Percentiles rank a stretch among this genome's conserved stretches.
These are phyloP conservation scores for Brachyptera risi DNA, from an alignment of 2,888 invertebrate genomes.

Conservation along the genomic window DNA sequence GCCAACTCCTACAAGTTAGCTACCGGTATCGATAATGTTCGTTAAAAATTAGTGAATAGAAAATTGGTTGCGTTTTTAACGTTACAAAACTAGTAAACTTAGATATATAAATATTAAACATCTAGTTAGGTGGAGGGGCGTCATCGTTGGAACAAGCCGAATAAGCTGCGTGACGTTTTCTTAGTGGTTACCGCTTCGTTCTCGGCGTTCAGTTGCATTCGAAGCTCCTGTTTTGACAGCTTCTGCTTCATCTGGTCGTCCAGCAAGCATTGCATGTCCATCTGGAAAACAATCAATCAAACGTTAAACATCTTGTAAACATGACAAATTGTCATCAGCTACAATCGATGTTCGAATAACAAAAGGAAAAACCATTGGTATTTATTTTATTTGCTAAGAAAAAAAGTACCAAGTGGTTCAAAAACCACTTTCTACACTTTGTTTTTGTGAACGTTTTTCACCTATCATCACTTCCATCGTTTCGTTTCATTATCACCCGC, in stretches of 20 bases:
- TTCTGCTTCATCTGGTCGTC: conserved; percentile 88
- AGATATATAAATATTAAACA: conserved; percentile 4
- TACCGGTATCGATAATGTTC: neutral
- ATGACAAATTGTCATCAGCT: too few species aligned
- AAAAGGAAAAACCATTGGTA: too few species aligned
- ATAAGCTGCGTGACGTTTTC: conserved; percentile 44
- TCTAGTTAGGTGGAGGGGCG: neutral
- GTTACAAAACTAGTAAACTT: conserved; percentile 4
- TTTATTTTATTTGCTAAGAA: too few species aligned
- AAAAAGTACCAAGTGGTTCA: too few species aligned
- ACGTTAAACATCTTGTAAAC: too few species aligned
- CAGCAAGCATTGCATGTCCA: conserved; percentile 90
- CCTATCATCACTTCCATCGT: too few species aligned
- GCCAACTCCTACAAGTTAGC: too few species aligned
- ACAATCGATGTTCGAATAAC: too few species aligned
- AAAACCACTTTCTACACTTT: too few species aligned
- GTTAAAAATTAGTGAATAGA: neutral
- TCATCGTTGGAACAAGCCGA: conserved; percentile 53
- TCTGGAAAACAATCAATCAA: conserved; percentile 51
- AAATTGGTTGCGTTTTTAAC: neutral
- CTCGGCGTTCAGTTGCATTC: conserved; percentile 14
- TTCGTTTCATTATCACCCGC: too few species aligned
- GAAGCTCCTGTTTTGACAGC: conserved; percentile 49
- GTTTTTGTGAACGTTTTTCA: too few species aligned
- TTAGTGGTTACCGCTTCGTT: conserved; percentile 46